phyloP scores from a whole-genome alignment of 2,797 vertebrate species.

The Bradypodion ventrale region DNA sequence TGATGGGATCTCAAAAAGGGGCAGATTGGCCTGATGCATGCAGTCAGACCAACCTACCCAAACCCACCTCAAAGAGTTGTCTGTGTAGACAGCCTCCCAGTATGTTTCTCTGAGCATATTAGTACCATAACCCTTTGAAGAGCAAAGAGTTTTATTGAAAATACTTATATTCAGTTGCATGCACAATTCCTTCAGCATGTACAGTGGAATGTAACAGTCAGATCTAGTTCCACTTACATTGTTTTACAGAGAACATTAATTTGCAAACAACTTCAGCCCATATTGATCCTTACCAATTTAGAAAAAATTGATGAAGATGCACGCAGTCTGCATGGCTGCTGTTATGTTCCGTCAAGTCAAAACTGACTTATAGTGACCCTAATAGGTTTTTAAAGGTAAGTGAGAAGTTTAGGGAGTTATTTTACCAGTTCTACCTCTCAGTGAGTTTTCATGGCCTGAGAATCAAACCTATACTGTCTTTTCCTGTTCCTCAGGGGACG shows the following conservation, averaged over 20 bases:
- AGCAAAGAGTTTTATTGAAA: not conserved
- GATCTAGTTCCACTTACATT: not conserved
- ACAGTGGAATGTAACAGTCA: not conserved
- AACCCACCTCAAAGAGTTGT: too few relatives aligned
- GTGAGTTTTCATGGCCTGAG: too few relatives aligned
- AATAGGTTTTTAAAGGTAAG: too few relatives aligned
- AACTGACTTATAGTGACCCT: too few relatives aligned
- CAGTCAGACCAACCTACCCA: too few relatives aligned
- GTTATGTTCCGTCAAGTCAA: too few relatives aligned
- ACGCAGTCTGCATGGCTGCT: not conserved
- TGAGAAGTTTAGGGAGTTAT: too few relatives aligned
- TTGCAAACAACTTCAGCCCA: not conserved
- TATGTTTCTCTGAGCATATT: not conserved
- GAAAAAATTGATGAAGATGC: not conserved
- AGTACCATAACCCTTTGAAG: not conserved
- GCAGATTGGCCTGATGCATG: too few relatives aligned
- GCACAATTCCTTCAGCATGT: not conserved
- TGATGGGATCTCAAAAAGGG: too few relatives aligned
- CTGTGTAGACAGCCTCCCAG: too few relatives aligned
- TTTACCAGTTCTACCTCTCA: too few relatives aligned
- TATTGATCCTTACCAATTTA: not conserved
- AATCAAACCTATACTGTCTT: not conserved
- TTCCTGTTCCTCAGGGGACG: conserved; percentile 81
- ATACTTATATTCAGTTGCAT: not conserved
- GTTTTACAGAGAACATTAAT: not conserved